Evolutionary conservation across 1,140 invertebrate genomes (phyloP), one percentile per base, ranked within the genome.

Genomic region (Ostrea edulis): DNA sequence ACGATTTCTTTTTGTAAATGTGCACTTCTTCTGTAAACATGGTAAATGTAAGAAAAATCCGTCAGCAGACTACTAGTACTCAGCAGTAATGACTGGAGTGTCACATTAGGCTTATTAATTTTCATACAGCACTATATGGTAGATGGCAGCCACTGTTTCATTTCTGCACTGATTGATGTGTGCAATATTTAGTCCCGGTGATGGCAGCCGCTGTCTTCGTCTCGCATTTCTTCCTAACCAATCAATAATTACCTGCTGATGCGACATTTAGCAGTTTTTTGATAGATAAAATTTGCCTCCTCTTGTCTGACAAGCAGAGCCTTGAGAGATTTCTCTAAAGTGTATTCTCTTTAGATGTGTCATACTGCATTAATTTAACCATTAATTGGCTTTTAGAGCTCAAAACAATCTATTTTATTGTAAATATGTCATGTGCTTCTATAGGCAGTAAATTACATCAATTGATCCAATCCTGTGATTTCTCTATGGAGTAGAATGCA

Each of bases 311-410:
- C 12, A 35, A 44, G 35, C 35, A 44, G 35, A 77, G 68, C 68
- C 68, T 14, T 17, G 25, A 17, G 68, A 35, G 68, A 77, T 77
- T 35, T 29, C 68, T 25, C 0, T 9, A 35, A 77, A 77, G 22
- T 77, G 68, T 77, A 7, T 35, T 25, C 25, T 77, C 68, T 77
- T 25, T 77, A 17, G 68, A 77, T 25, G 25, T 29, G 68, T 77
- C 25, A 77, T 77, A 25, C 68, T 77, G 12, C 68, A 77, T 77
- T 77, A 77, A 77, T 0, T 35, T 29, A 29, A 77, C 68, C 68
- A 77, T 77, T 77, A 77, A 77, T 17, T 44, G 68, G 68, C 68
- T 77, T 35, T 44, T 29, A 77, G 68, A 35, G 68, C 68, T 77
- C 68, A 77, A 77, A 77, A 77, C 12, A 29, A 4, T 14, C 68